Percentiles rank a stretch among this genome's conserved stretches.
These are phyloP conservation scores for Acleris cristana DNA, from an alignment of 2,888 invertebrate species.

Conservation along the genomic window DNA sequence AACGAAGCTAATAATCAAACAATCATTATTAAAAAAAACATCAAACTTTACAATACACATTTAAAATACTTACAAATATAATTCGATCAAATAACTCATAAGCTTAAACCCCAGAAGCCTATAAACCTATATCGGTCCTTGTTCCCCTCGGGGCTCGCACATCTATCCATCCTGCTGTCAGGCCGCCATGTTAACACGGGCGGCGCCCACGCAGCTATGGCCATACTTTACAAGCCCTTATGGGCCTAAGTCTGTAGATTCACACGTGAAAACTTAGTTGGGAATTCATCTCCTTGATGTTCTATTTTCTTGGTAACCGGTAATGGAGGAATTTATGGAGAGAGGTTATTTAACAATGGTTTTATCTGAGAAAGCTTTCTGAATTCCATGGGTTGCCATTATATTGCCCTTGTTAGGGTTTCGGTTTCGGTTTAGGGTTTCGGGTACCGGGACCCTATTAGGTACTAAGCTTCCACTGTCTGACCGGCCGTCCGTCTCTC, in stretches of 20 bases:
- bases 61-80: no score
- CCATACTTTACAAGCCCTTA: constrained; percentile 22
- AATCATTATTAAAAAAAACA: no score
- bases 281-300: neutral
- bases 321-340: neutral
- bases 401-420: no score
- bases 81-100: neutral
- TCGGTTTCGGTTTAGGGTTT: no score
- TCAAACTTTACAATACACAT: no score
- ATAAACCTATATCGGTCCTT: constrained; percentile 15
- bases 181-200: constrained; percentile 26
- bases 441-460: no score
- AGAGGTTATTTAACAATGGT: no score
- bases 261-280: constrained; percentile 21
- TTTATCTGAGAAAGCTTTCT: no score
- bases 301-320: neutral
- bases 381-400: no score
- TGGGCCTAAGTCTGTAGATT: constrained; percentile 20
- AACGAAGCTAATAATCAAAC: no score
- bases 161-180: constrained; percentile 31
- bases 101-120: neutral
- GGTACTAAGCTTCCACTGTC: no score
- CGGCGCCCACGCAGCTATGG: constrained; percentile 20
- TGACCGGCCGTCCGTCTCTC: no score
- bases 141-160: constrained; percentile 13